These are phyloP conservation scores for Hyppa rectilinea DNA, from an alignment of 2,888 invertebrate species.

Conservation along the genomic window DNA sequence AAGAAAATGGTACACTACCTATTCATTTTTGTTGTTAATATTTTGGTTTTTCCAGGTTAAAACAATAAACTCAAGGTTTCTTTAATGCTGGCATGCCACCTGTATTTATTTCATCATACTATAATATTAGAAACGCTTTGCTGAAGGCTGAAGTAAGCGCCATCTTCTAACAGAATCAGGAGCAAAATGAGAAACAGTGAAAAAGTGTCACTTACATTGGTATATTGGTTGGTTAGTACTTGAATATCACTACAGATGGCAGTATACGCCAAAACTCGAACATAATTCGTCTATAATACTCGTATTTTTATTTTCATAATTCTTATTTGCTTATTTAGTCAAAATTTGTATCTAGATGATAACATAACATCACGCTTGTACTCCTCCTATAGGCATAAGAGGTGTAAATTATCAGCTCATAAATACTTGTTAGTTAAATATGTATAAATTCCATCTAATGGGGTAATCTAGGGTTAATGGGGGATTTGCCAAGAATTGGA, in stretches of 20 bases:
- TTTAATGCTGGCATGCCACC: constrained; percentile 22
- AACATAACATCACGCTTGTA: neutral
- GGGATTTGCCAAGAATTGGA: neutral
- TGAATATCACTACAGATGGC: constrained; percentile 33
- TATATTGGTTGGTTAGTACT: constrained; percentile 16
- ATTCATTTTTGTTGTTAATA: neutral
- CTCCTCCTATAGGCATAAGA: neutral
- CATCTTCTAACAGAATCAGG: constrained; percentile 10
- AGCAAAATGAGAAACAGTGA: neutral
- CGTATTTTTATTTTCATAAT: neutral
- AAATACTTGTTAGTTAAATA: neutral
- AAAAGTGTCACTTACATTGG: too few relatives aligned
- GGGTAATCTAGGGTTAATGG: too few relatives aligned
- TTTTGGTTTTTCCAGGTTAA: neutral
- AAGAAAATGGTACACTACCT: neutral
- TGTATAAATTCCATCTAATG: neutral
- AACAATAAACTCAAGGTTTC: neutral
- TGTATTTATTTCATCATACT: constrained; percentile 9
- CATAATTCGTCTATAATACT: neutral
- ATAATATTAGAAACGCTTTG: neutral
- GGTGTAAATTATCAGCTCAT: neutral
- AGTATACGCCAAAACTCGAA: too few relatives aligned
- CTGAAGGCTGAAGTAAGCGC: constrained; percentile 7
- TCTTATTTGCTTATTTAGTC: neutral
- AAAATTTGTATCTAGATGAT: neutral